A percentile compares a stretch with the other conserved stretches of the same genome.
Evolutionary conservation across 2,888 invertebrate genomes (phyloP).

Genomic region (Homarus gammarus): DNA sequence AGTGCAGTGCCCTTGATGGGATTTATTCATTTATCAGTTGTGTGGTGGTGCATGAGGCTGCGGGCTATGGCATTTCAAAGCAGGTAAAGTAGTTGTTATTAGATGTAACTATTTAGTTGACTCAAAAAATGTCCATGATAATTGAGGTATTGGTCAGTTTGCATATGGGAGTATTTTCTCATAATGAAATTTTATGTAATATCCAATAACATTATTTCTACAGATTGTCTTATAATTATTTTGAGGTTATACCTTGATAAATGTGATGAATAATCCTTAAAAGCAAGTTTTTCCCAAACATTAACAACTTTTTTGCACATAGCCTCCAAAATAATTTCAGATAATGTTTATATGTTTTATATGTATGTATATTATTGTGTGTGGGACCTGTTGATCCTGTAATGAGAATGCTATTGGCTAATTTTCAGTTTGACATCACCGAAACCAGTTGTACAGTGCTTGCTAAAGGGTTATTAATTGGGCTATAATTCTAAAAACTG

Average conservation of each 20-base stretch:
- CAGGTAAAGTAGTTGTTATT: background rate
- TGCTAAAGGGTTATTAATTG: slow-evolving; percentile 45
- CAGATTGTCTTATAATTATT: background rate
- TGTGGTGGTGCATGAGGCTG: slow-evolving; percentile 11
- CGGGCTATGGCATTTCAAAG: background rate
- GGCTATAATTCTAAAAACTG: slow-evolving; percentile 39
- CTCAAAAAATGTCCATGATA: background rate
- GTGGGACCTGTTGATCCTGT: slow-evolving; percentile 3
- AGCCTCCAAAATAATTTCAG: slow-evolving; percentile 5
- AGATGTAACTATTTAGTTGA: background rate
- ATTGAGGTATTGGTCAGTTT: slow-evolving; percentile 11
- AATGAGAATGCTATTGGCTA: slow-evolving; percentile 49
- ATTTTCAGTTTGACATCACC: slow-evolving; percentile 35
- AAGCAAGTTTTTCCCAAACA: background rate
- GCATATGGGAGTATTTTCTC: background rate
- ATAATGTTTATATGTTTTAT: background rate
- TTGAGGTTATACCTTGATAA: background rate
- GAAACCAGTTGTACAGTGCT: slow-evolving; percentile 48
- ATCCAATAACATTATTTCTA: background rate
- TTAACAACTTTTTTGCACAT: background rate
- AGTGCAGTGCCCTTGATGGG: background rate
- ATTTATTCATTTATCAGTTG: background rate
- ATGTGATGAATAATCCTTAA: background rate
- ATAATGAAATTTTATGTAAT: slow-evolving; percentile 11
- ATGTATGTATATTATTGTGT: slow-evolving; percentile 24